Conservation (phyloP, 2,888 invertebrate genomes). For the Thecocarcelia acutangulata region DNA sequence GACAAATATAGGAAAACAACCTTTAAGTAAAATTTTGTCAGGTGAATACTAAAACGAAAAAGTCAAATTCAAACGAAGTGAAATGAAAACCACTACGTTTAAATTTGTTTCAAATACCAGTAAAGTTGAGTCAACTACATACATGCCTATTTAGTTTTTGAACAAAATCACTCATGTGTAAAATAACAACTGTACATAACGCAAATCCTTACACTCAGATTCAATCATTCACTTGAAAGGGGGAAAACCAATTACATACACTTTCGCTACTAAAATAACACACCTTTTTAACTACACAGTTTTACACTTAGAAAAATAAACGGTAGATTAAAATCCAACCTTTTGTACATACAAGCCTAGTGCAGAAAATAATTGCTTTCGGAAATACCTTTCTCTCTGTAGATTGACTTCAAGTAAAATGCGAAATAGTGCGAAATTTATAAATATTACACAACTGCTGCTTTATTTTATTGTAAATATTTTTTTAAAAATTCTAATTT, state of each 20-base stretch:
- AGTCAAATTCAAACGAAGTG: slow-evolving; percentile 7
- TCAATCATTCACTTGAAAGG: background rate
- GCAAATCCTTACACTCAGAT: slow-evolving; percentile 3
- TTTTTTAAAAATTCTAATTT: no score
- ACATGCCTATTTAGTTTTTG: slow-evolving; percentile 1
- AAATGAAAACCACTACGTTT: slow-evolving; percentile 3
- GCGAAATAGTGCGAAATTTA: no score
- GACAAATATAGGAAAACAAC: slow-evolving; percentile 78
- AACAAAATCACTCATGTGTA: background rate
- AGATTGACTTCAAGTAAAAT: no score
- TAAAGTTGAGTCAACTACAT: background rate
- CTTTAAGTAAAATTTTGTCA: slow-evolving; percentile 77
- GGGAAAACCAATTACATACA: no score
- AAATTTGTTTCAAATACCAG: background rate
- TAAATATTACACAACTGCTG: no score
- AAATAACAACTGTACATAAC: background rate
- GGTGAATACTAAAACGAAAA: slow-evolving; percentile 74
- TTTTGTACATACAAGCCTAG: slow-evolving; percentile 15
- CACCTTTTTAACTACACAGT: slow-evolving; percentile 4
- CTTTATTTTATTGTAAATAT: no score
- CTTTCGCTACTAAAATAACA: background rate
- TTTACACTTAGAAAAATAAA: background rate
- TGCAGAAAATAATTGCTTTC: no score
- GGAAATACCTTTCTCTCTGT: no score
- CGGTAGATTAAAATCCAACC: no score